A percentile compares a stretch with the other conserved stretches of the same genome.
phyloP scores from a whole-genome alignment of 2,888 invertebrate genomes.

The Tubulanus polymorphus region DNA sequence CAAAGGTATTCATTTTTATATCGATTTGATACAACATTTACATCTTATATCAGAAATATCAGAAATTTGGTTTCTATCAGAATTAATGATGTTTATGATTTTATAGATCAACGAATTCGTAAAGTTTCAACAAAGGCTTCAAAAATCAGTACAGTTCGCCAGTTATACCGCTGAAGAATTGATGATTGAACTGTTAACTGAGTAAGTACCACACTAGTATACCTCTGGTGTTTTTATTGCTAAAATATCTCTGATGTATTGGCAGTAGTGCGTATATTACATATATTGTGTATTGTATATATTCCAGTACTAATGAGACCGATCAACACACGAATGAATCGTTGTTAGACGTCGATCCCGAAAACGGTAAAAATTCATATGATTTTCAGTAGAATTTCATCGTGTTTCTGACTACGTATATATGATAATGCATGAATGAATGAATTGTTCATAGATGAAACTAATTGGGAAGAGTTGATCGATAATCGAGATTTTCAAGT shows the following conservation, averaged over 20 bases:
- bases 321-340: too few relatives aligned
- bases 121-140: conserved; percentile 74
- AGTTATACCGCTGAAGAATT: conserved; percentile 37
- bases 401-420: too few relatives aligned
- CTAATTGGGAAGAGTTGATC: conserved; percentile 60
- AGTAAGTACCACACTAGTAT: conserved; percentile 33
- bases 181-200: conserved; percentile 60
- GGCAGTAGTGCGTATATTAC: too few relatives aligned
- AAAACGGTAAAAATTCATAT: conserved; percentile 54
- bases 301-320: too few relatives aligned
- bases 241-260: neutral
- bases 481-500: conserved; percentile 78
- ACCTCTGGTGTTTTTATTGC: conserved; percentile 1
- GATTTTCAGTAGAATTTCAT: too few relatives aligned
- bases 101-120: conserved; percentile 75
- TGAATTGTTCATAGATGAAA: conserved; percentile 58
- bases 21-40: too few relatives aligned
- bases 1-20: conserved; percentile 63
- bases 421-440: too few relatives aligned
- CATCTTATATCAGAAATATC: too few relatives aligned
- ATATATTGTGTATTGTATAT: too few relatives aligned
- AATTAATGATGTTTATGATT: too few relatives aligned
- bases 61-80: too few relatives aligned
- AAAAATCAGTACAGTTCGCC: conserved; percentile 74
- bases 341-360: too few relatives aligned